A percentile compares a stretch with the other conserved stretches of the same genome.
These are phyloP conservation scores for Falco peregrinus DNA, from an alignment of 2,797 vertebrate species.

Conservation along the genomic window DNA sequence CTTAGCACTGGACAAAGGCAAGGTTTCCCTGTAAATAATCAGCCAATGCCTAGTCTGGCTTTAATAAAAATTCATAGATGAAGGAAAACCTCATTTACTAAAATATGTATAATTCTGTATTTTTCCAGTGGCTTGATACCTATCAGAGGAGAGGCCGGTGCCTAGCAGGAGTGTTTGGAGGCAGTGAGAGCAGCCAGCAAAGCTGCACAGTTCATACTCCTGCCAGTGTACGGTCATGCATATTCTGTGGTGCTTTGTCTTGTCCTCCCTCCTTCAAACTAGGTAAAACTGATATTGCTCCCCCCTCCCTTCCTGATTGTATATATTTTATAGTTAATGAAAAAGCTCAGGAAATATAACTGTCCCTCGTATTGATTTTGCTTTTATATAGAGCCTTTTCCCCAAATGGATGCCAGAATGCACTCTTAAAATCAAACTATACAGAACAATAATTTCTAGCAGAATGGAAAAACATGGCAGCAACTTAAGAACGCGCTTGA, in stretches of 20 bases:
- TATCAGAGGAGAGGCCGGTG: background rate
- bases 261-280: background rate
- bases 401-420: slow-evolving; percentile 39
- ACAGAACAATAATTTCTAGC: slow-evolving; percentile 41
- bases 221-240: background rate
- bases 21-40: background rate
- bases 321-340: slow-evolving; percentile 41
- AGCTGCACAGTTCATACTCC: background rate
- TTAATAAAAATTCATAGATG: background rate
- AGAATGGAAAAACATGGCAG: slow-evolving; percentile 46
- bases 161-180: background rate
- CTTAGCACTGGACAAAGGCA: background rate
- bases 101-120: background rate
- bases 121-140: background rate
- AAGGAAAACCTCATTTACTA: background rate
- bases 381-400: slow-evolving; percentile 50
- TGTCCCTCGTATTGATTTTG: slow-evolving; percentile 15
- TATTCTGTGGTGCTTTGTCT: background rate
- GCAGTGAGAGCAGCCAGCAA: background rate
- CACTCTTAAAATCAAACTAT: slow-evolving; percentile 55
- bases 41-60: background rate
- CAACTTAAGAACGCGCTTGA: slow-evolving; percentile 27
- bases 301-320: background rate
- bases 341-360: slow-evolving; percentile 50
- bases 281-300: background rate